Evolutionary conservation across 2,113 vertebrate species (phyloP).

Genomic region (Todiramphus chloris): DNA sequence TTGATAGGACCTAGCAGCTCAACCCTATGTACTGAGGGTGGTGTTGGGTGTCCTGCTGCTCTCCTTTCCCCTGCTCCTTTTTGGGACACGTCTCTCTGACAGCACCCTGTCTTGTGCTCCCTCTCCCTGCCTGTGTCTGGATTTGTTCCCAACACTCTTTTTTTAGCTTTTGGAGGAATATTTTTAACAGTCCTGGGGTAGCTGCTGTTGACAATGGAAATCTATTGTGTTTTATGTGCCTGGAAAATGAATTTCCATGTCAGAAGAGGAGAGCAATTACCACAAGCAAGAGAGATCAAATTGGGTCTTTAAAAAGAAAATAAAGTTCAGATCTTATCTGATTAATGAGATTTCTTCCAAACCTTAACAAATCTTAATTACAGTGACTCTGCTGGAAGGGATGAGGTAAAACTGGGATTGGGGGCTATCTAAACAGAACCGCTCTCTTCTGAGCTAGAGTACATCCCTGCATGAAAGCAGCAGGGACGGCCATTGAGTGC

Average conservation of each 20-base stretch:
- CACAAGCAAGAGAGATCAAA: slow-evolving; percentile 67
- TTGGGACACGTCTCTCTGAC: neutral
- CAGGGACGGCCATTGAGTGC: slow-evolving; percentile 55
- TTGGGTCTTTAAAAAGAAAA: slow-evolving; percentile 72
- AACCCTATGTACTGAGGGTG: neutral
- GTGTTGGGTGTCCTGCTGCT: neutral
- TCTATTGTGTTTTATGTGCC: slow-evolving; percentile 67
- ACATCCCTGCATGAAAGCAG: slow-evolving; percentile 63
- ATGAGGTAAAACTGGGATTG: slow-evolving; percentile 65
- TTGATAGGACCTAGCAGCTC: neutral
- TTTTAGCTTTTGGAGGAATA: slow-evolving; percentile 41
- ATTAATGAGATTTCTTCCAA: slow-evolving; percentile 70
- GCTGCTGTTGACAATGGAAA: slow-evolving; percentile 63
- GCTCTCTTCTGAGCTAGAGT: slow-evolving; percentile 45
- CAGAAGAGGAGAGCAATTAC: slow-evolving; percentile 68
- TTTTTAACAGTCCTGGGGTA: slow-evolving; percentile 50
- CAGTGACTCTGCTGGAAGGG: slow-evolving; percentile 62
- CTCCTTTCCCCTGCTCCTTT: neutral
- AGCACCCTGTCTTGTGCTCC: neutral
- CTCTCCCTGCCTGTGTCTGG: neutral
- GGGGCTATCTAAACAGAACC: slow-evolving; percentile 64
- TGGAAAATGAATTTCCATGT: slow-evolving; percentile 71
- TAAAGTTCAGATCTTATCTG: slow-evolving; percentile 71
- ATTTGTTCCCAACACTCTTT: slow-evolving; percentile 19
- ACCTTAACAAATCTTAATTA: slow-evolving; percentile 69